phyloP scores from a whole-genome alignment of 2,888 invertebrate genomes.

The Orchesella flavescens region DNA sequence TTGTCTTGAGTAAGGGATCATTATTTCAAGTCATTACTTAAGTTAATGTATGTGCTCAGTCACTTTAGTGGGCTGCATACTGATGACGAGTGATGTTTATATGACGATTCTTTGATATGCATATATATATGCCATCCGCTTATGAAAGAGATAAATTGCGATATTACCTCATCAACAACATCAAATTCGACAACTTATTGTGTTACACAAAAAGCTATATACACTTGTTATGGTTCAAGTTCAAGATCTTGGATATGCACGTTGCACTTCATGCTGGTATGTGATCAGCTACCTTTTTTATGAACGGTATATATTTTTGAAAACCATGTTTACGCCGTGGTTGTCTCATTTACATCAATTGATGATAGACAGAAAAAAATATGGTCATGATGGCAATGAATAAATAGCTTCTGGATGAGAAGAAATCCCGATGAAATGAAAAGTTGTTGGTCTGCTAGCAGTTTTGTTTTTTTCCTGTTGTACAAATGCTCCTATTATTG shows the following conservation, averaged over 20 bases:
- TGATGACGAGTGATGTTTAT: slow-evolving; percentile 28
- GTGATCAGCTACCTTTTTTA: not conserved
- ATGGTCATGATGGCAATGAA: slow-evolving; percentile 32
- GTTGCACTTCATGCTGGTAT: not conserved
- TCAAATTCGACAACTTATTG: slow-evolving; percentile 46
- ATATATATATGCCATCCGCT: slow-evolving; percentile 15
- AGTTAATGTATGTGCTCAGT: slow-evolving; percentile 26
- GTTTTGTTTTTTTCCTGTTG: not conserved
- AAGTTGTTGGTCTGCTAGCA: slow-evolving; percentile 34
- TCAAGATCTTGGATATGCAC: slow-evolving; percentile 40
- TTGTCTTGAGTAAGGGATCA: slow-evolving; percentile 50
- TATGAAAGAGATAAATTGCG: slow-evolving; percentile 58
- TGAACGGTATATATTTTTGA: not conserved
- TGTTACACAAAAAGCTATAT: slow-evolving; percentile 30
- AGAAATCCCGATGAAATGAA: slow-evolving; percentile 40
- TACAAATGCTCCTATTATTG: not conserved
- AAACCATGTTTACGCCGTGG: not conserved
- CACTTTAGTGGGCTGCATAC: slow-evolving; percentile 17
- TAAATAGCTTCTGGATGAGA: slow-evolving; percentile 27
- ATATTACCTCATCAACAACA: slow-evolving; percentile 56
- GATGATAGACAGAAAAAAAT: slow-evolving; percentile 8
- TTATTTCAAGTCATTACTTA: slow-evolving; percentile 54
- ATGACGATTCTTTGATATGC: slow-evolving; percentile 29
- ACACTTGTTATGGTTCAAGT: slow-evolving; percentile 30
- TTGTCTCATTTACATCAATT: slow-evolving; percentile 44